Percentiles rank a stretch among this genome's conserved stretches.
phyloP scores from a whole-genome alignment of 2,888 invertebrate genomes.

The Lasius fuliginosus region DNA sequence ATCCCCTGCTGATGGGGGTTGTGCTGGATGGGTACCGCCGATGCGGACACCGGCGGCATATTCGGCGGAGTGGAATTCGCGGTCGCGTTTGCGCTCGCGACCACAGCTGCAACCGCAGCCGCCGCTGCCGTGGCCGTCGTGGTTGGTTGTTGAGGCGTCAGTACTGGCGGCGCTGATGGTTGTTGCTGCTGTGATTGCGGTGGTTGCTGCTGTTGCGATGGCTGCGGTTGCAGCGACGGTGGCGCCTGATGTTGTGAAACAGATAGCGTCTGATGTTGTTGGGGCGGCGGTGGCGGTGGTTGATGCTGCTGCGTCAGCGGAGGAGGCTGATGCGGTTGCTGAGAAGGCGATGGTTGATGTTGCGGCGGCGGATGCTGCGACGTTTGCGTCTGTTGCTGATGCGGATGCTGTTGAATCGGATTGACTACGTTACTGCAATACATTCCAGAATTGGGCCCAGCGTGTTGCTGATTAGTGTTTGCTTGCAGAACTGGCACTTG shows the following conservation, averaged over 20 bases:
- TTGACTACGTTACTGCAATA: conserved; percentile 79
- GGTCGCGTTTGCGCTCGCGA: conserved; percentile 77
- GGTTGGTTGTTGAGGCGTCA: background rate
- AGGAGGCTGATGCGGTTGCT: conserved; percentile 62
- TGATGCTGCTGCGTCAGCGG: conserved; percentile 68
- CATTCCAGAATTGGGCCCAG: conserved; percentile 73
- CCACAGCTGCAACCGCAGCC: conserved; percentile 77
- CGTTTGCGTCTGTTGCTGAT: conserved; percentile 70
- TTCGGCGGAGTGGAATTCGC: conserved; percentile 77
- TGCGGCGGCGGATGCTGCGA: conserved; percentile 60
- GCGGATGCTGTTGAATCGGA: conserved; percentile 76
- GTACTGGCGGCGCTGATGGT: conserved; percentile 57
- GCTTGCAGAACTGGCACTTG: conserved; percentile 59
- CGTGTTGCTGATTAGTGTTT: conserved; percentile 66
- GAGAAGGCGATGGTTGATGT: conserved; percentile 65
- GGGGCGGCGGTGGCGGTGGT: conserved; percentile 78
- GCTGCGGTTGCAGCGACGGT: conserved; percentile 60
- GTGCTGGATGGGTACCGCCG: conserved; percentile 78
- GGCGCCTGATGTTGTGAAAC: conserved; percentile 61
- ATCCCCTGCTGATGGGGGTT: conserved; percentile 82
- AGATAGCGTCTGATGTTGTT: conserved; percentile 72
- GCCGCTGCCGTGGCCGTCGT: conserved; percentile 63
- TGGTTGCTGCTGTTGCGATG: conserved; percentile 46
- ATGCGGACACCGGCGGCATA: conserved; percentile 77
- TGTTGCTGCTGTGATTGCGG: conserved; percentile 63